These are phyloP conservation scores for Piezodorus guildinii DNA, from an alignment of 1,140 invertebrate species.

Conservation along the genomic window DNA sequence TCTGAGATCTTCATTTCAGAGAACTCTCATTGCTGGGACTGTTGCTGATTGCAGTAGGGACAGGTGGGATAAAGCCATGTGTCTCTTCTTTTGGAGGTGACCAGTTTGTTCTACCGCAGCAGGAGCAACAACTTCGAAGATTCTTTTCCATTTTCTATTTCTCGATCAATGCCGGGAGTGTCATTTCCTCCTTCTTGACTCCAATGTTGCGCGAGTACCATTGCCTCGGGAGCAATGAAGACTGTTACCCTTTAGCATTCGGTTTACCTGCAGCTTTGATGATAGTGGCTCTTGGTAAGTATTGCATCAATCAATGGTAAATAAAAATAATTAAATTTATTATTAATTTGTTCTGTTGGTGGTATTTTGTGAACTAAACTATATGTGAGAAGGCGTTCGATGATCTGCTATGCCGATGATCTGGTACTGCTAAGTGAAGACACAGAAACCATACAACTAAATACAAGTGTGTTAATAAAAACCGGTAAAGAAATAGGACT, in stretches of 20 bases:
- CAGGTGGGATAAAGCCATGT: conserved; percentile 95
- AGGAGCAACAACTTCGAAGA: conserved; percentile 57
- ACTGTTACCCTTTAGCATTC: conserved; percentile 86
- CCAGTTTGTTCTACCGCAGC: conserved; percentile 75
- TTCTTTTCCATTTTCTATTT: conserved; percentile 95
- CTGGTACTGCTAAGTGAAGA: no score
- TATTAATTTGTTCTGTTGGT: no score
- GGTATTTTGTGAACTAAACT: no score
- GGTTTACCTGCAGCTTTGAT: conserved; percentile 80
- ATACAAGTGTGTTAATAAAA: no score
- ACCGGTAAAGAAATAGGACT: no score
- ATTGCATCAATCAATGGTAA: not conserved
- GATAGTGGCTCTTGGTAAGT: conserved; percentile 63
- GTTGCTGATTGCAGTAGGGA: conserved; percentile 73
- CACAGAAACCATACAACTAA: no score
- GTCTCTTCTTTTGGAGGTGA: conserved; percentile 95
- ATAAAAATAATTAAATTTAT: no score
- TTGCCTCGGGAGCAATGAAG: conserved; percentile 61
- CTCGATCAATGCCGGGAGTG: conserved; percentile 81
- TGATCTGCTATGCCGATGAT: no score
- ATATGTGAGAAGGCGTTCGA: no score
- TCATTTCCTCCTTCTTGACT: conserved; percentile 80
- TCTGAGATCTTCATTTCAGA: conserved; percentile 34
- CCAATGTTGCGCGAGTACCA: conserved; percentile 69
- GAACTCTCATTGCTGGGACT: conserved; percentile 65